These are phyloP conservation scores for rat (Rattus norvegicus) DNA, from an alignment of 2,113 vertebrate genomes.

Conservation along the genomic window DNA sequence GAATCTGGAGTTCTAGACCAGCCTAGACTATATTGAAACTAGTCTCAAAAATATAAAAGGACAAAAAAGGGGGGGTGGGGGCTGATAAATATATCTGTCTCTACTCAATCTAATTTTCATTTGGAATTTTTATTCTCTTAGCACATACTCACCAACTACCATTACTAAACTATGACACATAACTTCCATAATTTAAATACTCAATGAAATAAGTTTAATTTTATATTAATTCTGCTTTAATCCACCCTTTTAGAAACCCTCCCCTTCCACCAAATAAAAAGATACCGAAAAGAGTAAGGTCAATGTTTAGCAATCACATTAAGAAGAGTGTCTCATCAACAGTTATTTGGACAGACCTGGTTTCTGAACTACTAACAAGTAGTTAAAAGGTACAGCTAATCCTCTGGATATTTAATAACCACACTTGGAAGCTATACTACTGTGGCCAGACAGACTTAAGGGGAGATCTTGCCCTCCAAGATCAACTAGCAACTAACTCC, in stretches of 20 bases:
- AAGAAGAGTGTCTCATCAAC: neutral
- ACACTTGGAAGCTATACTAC: neutral
- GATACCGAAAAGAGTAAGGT: neutral
- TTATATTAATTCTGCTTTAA: constrained; percentile 31
- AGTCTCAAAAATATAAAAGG: neutral
- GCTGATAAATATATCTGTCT: neutral
- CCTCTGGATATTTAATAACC: neutral
- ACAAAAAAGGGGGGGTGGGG: neutral
- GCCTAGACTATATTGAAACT: neutral
- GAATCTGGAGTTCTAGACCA: neutral
- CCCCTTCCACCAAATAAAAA: constrained; percentile 44
- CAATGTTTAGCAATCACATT: neutral
- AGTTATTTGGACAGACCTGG: neutral
- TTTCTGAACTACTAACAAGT: neutral
- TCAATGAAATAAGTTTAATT: constrained; percentile 50
- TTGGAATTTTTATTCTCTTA: neutral
- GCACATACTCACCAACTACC: neutral
- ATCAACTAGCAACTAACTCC: neutral
- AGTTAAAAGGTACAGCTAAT: neutral
- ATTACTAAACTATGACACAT: constrained; percentile 30
- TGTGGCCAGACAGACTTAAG: neutral
- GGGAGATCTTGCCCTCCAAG: neutral
- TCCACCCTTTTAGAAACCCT: constrained; percentile 25
- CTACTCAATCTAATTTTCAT: neutral
- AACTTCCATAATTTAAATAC: constrained; percentile 56